Conservation (phyloP, 30 jellyfish, hydroid and myxozoan species). For the Cassiopea andromeda region DNA sequence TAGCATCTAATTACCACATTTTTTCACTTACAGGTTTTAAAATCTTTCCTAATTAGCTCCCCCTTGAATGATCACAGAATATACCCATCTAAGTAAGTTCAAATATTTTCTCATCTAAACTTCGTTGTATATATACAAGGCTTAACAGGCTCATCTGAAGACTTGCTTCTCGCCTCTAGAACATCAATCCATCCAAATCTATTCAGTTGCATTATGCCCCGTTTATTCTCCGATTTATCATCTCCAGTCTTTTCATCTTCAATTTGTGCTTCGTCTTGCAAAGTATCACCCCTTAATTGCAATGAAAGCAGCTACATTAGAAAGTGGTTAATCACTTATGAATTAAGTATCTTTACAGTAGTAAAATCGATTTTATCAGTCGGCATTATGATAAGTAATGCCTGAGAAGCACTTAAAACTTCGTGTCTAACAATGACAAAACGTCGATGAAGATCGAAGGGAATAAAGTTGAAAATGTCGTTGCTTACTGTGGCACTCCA, state of each 20-base stretch:
- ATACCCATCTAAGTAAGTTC: no score
- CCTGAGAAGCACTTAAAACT: not conserved
- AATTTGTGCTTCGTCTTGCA: not conserved
- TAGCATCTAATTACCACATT: no score
- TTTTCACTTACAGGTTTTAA: no score
- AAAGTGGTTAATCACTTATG: no score
- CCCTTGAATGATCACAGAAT: no score
- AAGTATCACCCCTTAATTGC: not conserved
- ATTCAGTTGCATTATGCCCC: conserved; percentile 57
- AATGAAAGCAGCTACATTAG: not conserved
- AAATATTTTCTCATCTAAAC: conserved; percentile 8
- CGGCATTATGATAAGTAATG: no score
- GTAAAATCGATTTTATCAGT: no score
- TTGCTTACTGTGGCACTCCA: not conserved
- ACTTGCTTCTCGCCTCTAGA: conserved; percentile 56
- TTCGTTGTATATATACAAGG: conserved; percentile 65
- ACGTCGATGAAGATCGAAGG: not conserved
- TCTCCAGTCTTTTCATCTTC: not conserved
- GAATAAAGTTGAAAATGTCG: not conserved
- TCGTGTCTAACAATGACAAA: not conserved
- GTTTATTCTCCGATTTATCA: not conserved
- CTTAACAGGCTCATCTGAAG: conserved; percentile 4
- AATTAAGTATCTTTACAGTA: no score
- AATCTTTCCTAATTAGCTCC: no score
- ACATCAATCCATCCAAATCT: conserved; percentile 73